Evolutionary conservation across 2,888 invertebrate genomes (phyloP).

Genomic region (Orthosia cruda): DNA sequence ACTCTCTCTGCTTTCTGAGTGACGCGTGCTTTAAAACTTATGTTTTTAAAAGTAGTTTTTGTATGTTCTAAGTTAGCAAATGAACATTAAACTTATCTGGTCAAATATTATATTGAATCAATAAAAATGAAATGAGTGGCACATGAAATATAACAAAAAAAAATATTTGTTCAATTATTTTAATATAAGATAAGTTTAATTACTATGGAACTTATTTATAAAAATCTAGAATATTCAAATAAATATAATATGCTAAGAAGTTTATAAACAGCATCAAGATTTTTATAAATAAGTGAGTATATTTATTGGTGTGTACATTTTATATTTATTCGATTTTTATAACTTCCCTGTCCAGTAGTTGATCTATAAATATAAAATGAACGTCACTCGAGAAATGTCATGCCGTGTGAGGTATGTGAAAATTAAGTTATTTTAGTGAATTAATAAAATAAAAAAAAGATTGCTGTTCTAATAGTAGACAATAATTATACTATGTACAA

Average conservation of each 20-base stretch:
- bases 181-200: neutral
- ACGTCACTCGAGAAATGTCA: neutral
- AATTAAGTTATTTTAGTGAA: neutral
- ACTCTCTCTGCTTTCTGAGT: constrained; percentile 4
- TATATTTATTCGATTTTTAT: neutral
- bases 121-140: neutral
- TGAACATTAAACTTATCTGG: neutral
- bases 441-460: neutral
- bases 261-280: no score
- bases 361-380: constrained; percentile 21
- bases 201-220: no score
- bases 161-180: neutral
- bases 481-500: no score
- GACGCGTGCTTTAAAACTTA: neutral
- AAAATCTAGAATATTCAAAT: no score
- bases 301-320: neutral
- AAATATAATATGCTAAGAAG: no score
- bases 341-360: neutral
- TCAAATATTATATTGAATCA: neutral
- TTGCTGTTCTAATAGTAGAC: no score
- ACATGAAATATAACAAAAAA: neutral
- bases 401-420: neutral
- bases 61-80: constrained; percentile 1
- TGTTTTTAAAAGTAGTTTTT: neutral
- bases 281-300: no score